Evolutionary conservation across 2,113 vertebrate species (phyloP), one percentile per base, ranked within the genome.

Genomic region (Emberiza fucata): DNA sequence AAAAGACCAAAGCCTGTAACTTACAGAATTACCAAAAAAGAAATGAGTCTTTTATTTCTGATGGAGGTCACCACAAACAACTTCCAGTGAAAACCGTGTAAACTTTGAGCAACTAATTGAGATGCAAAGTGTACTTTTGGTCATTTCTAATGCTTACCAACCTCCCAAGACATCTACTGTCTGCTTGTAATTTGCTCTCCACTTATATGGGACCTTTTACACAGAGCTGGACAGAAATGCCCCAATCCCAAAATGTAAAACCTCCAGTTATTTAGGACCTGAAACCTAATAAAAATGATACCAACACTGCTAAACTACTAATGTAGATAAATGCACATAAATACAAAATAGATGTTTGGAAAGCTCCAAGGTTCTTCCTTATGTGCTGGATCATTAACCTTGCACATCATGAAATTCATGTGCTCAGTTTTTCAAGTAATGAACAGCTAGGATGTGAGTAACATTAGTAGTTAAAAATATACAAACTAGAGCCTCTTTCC

Each of bases 41-140:
- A 94, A 95, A 57, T 15, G 0, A 3, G 29, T 79, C 44, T 77
- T 71, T 70, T 69, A 63, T 19, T 91, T 45, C 51, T 71, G n/a
- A 88, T 13, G 78, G 88, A 76, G 35, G 71, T 92, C 70, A 75
- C 39, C 29, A 45, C 73, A 93, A 66, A 84, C 18, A 95, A 83
- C 33, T 91, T 73, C 33, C 15, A 86, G 28, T 16, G 17, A 53
- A 35, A 56, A 60, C 15, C 29, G 54, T 35, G 20, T 39, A 33
- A 25, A 69, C n/a, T 48, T 64, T 1, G 1, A 81, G n/a, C 47
- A 81, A 73, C 16, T 11, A 66, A n/a, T 59, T 54, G 42, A 91
- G 35, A 69, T 27, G 35, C 22, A 54, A 56, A 69, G 17, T 60
- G 81, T 72, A 82, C 6, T 72, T 92, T 23, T n/a, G 33, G 23